Percentiles rank a stretch among this genome's conserved stretches.
Evolutionary conservation across 2,797 vertebrate genomes (phyloP).

Genomic region (Hemibagrus guttatus): DNA sequence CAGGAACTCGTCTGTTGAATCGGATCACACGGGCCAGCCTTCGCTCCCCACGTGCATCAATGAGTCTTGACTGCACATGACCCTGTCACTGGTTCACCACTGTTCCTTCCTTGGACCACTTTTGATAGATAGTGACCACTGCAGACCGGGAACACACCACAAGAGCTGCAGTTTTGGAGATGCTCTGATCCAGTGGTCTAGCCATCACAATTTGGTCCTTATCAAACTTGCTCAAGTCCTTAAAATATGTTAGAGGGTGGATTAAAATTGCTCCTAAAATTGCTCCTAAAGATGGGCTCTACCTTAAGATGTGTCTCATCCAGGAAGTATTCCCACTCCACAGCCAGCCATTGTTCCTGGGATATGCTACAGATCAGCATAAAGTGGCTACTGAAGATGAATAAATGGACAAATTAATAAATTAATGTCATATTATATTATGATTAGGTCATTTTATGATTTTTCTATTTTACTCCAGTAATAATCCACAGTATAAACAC

Average conservation of each 20-base stretch:
- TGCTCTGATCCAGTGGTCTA: too few relatives aligned
- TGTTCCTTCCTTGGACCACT: too few relatives aligned
- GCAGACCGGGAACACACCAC: too few relatives aligned
- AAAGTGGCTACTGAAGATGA: background rate
- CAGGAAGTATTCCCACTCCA: background rate
- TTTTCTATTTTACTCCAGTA: background rate
- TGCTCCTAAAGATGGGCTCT: background rate
- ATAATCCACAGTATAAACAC: background rate
- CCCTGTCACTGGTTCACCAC: too few relatives aligned
- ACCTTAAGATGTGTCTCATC: background rate
- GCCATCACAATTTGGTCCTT: too few relatives aligned
- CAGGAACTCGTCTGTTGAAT: too few relatives aligned
- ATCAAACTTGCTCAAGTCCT: too few relatives aligned
- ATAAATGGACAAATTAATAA: background rate
- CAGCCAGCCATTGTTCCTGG: background rate
- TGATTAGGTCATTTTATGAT: background rate
- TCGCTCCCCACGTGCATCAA: too few relatives aligned
- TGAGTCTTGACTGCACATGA: too few relatives aligned
- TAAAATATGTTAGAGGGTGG: background rate
- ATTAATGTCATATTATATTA: background rate
- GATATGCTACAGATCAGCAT: background rate
- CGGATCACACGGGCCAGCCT: too few relatives aligned
- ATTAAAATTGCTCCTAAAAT: background rate
- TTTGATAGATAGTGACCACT: too few relatives aligned
- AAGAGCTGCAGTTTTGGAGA: too few relatives aligned